Evolutionary conservation across 2,113 vertebrate genomes (phyloP).

Genomic region (Herpailurus yagouaroundi): DNA sequence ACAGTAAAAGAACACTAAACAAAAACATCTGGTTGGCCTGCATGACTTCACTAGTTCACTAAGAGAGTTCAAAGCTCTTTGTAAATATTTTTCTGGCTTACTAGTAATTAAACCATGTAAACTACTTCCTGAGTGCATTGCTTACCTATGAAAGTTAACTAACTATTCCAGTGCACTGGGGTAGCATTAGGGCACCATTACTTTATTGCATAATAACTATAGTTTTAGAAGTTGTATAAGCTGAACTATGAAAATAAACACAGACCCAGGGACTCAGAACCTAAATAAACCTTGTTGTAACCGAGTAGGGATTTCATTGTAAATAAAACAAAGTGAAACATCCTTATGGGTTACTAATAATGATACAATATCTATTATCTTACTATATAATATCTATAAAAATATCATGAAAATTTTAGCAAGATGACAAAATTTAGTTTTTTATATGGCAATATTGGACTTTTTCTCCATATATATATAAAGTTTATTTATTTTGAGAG

Average conservation of each 20-base stretch:
- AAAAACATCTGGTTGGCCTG: constrained; percentile 56
- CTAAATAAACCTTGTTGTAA: not conserved
- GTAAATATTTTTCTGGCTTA: constrained; percentile 19
- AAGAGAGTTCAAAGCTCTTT: constrained; percentile 53
- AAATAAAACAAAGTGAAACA: not conserved
- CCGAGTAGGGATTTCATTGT: not conserved
- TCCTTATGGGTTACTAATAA: not conserved
- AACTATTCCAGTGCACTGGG: not conserved
- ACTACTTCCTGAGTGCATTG: constrained; percentile 8
- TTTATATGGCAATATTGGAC: not conserved
- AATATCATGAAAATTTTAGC: not conserved
- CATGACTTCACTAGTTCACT: constrained; percentile 3
- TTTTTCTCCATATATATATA: not conserved
- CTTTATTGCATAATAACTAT: not conserved
- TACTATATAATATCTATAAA: not conserved
- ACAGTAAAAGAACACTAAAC: constrained; percentile 54
- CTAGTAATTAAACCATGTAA: constrained; percentile 2
- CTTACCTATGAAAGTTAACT: constrained; percentile 55
- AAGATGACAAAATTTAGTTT: not conserved
- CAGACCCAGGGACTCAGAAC: not conserved
- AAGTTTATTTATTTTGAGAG: not conserved
- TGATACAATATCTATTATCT: not conserved
- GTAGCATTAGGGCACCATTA: not conserved
- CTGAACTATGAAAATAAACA: constrained; percentile 48
- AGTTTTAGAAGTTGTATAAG: constrained; percentile 6